phyloP scores from a whole-genome alignment of 2,113 vertebrate species.

The Neomonachus schauinslandi region DNA sequence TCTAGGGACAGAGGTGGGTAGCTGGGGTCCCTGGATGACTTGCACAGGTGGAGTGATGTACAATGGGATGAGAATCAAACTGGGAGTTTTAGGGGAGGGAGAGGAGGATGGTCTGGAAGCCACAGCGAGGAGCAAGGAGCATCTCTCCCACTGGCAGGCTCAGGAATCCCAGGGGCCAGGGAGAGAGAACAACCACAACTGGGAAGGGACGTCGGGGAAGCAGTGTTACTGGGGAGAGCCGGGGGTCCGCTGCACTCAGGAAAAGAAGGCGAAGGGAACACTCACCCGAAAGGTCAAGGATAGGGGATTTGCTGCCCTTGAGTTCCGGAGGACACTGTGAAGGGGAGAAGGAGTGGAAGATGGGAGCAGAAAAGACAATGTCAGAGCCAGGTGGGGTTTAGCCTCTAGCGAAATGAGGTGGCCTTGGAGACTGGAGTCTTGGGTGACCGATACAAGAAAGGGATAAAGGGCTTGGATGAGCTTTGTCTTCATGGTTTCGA shows the following conservation, averaged over 20 bases:
- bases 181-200: background rate
- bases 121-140: background rate
- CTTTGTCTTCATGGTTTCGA: background rate
- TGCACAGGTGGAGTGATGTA: background rate
- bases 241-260: background rate
- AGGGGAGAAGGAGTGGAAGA: background rate
- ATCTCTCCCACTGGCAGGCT: background rate
- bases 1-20: background rate
- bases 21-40: background rate
- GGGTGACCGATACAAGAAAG: background rate
- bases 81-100: background rate
- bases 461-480: background rate
- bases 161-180: background rate
- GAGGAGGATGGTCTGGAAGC: background rate
- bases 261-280: background rate
- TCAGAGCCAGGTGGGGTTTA: background rate
- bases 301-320: background rate
- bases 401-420: background rate
- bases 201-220: background rate
- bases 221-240: background rate
- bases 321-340: background rate
- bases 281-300: background rate
- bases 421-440: background rate
- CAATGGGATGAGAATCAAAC: too few relatives aligned
- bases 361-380: background rate